Evolutionary conservation across 1,140 invertebrate genomes (phyloP).

Genomic region (Yoshiicerus persimilis): DNA sequence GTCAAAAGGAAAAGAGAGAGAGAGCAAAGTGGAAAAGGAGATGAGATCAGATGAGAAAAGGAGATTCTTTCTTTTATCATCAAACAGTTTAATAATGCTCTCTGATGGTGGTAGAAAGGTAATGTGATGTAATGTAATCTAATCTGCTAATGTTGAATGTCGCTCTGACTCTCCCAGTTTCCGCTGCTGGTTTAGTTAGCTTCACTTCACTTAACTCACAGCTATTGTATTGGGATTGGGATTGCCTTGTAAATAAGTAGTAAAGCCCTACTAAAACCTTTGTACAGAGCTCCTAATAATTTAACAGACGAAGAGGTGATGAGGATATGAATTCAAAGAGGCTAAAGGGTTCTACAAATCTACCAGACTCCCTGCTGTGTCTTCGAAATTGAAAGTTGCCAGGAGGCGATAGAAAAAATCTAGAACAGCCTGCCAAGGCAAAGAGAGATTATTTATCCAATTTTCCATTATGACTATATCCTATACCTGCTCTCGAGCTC

Average conservation of each 20-base stretch:
- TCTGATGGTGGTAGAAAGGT: conserved; percentile 6
- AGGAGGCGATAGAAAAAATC: neutral
- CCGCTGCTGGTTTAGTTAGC: neutral
- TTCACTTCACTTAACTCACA: neutral
- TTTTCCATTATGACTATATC: neutral
- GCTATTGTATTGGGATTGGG: neutral
- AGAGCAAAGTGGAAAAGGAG: neutral
- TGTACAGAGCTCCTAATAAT: neutral
- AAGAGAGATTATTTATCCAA: neutral
- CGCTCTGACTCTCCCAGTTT: neutral
- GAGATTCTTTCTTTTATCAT: neutral
- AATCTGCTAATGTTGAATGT: conserved; percentile 4
- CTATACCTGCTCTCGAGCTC: too few relatives aligned
- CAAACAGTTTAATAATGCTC: conserved; percentile 5
- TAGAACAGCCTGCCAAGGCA: neutral
- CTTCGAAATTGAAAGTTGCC: conserved; percentile 17
- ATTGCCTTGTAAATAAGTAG: neutral
- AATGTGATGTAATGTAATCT: conserved; percentile 10
- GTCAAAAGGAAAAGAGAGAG: neutral
- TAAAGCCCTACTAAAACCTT: neutral
- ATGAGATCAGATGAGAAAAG: neutral
- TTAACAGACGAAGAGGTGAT: neutral
- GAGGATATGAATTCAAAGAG: conserved; percentile 10
- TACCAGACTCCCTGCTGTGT: conserved; percentile 24
- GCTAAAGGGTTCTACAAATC: conserved; percentile 6